These are phyloP conservation scores for Diabrotica virgifera DNA, from an alignment of 1,140 invertebrate genomes.

Conservation along the genomic window DNA sequence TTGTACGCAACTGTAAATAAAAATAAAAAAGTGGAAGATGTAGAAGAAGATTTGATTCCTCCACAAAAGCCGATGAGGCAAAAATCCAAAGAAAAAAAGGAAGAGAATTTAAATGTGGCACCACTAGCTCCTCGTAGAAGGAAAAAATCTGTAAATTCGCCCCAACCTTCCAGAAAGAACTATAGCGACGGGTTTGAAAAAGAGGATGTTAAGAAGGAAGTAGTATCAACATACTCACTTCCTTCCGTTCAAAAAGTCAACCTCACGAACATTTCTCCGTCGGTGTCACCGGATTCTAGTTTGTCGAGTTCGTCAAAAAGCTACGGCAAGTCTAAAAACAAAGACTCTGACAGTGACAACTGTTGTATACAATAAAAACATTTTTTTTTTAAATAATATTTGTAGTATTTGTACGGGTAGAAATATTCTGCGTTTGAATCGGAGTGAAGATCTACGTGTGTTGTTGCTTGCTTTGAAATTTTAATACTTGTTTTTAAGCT, in stretches of 20 bases:
- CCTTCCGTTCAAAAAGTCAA: constrained; percentile 28
- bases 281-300: not conserved
- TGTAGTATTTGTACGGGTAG: constrained; percentile 25
- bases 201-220: constrained; percentile 28
- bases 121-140: not conserved
- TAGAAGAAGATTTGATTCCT: not conserved
- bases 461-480: constrained; percentile 22
- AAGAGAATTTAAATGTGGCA: constrained; percentile 3
- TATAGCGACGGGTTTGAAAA: not conserved
- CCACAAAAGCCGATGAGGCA: constrained; percentile 11
- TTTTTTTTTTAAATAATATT: constrained; percentile 13
- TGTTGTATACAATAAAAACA: constrained; percentile 36
- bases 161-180: not conserved
- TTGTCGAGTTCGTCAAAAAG: constrained; percentile 8
- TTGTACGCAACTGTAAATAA: constrained; percentile 34
- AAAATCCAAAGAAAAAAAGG: not conserved
- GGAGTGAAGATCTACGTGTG: constrained; percentile 26
- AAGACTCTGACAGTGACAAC: constrained; percentile 37
- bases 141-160: constrained; percentile 20
- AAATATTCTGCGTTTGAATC: constrained; percentile 30
- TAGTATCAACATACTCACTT: constrained; percentile 27
- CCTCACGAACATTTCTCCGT: not conserved
- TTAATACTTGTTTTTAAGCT: constrained; percentile 26
- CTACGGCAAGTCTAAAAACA: constrained; percentile 19
- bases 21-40: not conserved